Evolutionary conservation across 2,888 invertebrate species (phyloP), one percentile per base, ranked within the genome.

Genomic region (Tetrapedia diversipes): DNA sequence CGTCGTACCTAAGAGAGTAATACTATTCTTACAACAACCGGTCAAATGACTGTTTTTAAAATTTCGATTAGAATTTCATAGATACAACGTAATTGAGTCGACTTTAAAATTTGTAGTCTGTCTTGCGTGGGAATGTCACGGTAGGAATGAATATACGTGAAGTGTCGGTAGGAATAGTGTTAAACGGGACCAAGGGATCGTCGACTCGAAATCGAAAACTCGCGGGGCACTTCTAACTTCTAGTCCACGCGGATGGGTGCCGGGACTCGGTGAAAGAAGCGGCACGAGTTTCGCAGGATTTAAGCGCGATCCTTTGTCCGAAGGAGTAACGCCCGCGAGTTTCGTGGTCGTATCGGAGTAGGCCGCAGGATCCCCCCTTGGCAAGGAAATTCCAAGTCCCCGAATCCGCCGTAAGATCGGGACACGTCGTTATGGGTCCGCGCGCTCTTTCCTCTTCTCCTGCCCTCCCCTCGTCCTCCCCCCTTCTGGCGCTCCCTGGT

Each of bases 341-440:
- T 61, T 84, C 80, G 75, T 76, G 77, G 71, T 57, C 77, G 81
- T 79, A 67, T 68, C 77, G 73, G 60, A 61, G 75, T 67, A 64
- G 49, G 57, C 49, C 65, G 72, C 39, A 64, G 66, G 69, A 68
- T 59, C 56, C 70, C 66, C n/a, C 76, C 56, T 51, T 79, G 78
- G 80, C 78, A 78, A 80, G 85, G 87, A 86, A 88, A 89, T 89
- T 90, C 89, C 88, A 86, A 75, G 82, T 78, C 86, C 84, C 82
- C 86, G 83, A 87, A 89, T 88, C 89, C 87, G 84, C 82, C 79
- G 84, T 82, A 86, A 88, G 87, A 90, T 88, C 88, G 86, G 88
- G 85, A 86, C 88, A 85, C 89, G 89, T 91, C 90, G 87, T 90
- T 91, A 91, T 89, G 88, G 89, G 85, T 84, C 83, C 84, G 85